Percentiles rank a stretch among this genome's conserved stretches.
Conservation (phyloP, 2,888 invertebrate genomes). For the Thereva unica region DNA sequence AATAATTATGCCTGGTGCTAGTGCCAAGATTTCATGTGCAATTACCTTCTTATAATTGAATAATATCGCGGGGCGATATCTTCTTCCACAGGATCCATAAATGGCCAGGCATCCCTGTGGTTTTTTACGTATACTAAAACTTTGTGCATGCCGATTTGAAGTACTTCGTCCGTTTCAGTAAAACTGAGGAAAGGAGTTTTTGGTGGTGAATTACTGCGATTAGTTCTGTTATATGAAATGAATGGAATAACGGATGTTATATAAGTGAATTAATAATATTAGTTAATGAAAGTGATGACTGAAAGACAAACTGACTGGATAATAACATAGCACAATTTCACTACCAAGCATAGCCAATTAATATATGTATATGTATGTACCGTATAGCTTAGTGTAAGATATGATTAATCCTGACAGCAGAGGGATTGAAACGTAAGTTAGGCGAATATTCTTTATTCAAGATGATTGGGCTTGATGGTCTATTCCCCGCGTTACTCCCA, state of each 20-base stretch:
- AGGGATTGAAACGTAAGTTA: too few species aligned
- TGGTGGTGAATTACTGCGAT: constrained; percentile 43
- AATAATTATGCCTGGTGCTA: neutral
- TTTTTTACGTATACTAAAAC: constrained; percentile 84
- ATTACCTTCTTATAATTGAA: constrained; percentile 66
- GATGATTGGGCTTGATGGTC: too few species aligned
- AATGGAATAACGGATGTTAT: neutral
- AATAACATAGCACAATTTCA: too few species aligned
- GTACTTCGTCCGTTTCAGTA: constrained; percentile 79
- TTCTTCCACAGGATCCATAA: constrained; percentile 90
- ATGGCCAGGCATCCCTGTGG: constrained; percentile 93
- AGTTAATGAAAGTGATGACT: too few species aligned
- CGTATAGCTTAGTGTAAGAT: too few species aligned
- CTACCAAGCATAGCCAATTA: too few species aligned
- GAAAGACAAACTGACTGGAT: too few species aligned
- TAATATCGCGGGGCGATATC: constrained; percentile 88
- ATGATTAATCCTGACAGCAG: too few species aligned
- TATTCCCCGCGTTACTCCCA: too few species aligned
- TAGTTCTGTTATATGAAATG: constrained; percentile 18
- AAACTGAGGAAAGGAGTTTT: constrained; percentile 63
- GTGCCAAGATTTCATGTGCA: neutral
- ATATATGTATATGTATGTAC: too few species aligned
- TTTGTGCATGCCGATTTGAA: constrained; percentile 89
- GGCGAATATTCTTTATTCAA: too few species aligned
- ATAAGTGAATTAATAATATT: too few species aligned